phyloP scores from a whole-genome alignment of 2,113 vertebrate species.

The Mohoua ochrocephala region DNA sequence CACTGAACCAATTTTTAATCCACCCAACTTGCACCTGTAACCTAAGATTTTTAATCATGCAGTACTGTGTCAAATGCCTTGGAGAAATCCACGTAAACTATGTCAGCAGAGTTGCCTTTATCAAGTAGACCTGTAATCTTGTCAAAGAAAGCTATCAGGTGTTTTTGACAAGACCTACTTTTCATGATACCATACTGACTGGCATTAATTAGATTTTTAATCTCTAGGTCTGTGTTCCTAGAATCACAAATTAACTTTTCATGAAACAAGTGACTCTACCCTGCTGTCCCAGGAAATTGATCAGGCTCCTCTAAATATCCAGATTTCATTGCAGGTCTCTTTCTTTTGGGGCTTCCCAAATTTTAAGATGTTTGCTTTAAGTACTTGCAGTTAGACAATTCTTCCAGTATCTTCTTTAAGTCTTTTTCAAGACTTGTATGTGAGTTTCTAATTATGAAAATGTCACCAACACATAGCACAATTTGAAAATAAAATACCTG shows the following conservation, averaged over 20 bases:
- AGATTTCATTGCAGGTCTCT: background rate
- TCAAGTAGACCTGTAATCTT: slow-evolving; percentile 13
- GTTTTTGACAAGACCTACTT: slow-evolving; percentile 7
- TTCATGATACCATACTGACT: background rate
- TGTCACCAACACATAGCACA: background rate
- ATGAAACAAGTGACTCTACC: background rate
- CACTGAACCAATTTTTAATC: background rate
- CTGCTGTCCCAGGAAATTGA: background rate
- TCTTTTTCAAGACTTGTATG: background rate
- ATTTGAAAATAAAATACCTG: background rate
- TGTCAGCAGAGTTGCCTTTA: slow-evolving; percentile 23
- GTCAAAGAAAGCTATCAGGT: background rate
- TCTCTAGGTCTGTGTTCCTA: background rate
- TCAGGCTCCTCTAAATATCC: background rate
- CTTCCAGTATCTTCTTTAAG: background rate
- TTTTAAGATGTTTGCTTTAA: background rate
- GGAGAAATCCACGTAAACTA: slow-evolving; percentile 38
- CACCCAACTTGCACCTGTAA: background rate
- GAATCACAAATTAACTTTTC: slow-evolving; percentile 19
- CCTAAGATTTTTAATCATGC: background rate
- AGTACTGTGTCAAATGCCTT: background rate
- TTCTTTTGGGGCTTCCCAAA: background rate
- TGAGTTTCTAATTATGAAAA: background rate
- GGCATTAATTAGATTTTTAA: slow-evolving; percentile 41
- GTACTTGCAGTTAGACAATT: background rate